Evolutionary conservation across 1,140 invertebrate species (phyloP), one percentile per base, ranked within the genome.

Genomic region (Caerostris darwini): DNA sequence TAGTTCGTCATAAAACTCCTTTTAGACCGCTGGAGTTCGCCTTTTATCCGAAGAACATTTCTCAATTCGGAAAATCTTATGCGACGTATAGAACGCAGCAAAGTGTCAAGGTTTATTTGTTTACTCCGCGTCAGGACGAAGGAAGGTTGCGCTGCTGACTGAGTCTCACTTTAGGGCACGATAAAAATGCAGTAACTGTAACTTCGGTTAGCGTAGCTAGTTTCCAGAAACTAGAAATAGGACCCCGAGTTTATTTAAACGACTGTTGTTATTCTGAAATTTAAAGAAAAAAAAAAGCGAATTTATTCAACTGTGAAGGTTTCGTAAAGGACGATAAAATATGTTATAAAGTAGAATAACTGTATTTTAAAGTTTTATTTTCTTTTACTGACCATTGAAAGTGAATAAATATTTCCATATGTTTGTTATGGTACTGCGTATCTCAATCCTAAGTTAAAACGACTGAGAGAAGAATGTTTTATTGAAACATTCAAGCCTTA

Each of bases 41-140:
- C 82, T 59, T 85, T 85, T 85, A 85, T 85, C 82, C 58, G 54
- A 85, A 8, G 54, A 85, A 56, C 82, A 59, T 85, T 85, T 85
- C 82, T 85, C 82, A 85, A 57, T 88, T 88, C 86, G 19, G 54
- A 64, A 67, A 67, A 61, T 67, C 86, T 88, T 64, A 53, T 17
- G 86, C 56, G 58, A 88, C 86, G 34, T 64, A 88, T 64, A 64
- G 86, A 88, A 88, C 59, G 57, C 5, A 50, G 86, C 34, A 34
- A 88, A 88, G 86, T 88, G 86, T 88, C 86, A 88, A 57, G 59
- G 86, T 88, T 88, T 88, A 88, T 59, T 88, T 88, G 86, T 88
- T 88, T 88, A 88, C 86, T 53, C 61, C 34, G 3, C 54, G 34
- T 88, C 86, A 57, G 4, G 86, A 54, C 82, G 8, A 58, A 85